These are phyloP conservation scores for Morpho achilles DNA, from an alignment of 2,888 invertebrate genomes.

Conservation along the genomic window DNA sequence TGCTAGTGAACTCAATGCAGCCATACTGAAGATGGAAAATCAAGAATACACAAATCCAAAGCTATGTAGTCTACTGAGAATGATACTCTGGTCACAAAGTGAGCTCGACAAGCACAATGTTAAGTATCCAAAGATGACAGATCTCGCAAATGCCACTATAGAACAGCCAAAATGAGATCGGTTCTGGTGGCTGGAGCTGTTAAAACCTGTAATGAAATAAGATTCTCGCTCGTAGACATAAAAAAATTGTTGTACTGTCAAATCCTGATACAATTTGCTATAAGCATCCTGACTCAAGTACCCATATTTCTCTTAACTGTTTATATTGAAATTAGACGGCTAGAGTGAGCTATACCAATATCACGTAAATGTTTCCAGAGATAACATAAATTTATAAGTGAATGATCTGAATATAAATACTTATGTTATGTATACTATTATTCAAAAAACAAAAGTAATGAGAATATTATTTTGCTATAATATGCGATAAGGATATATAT, in stretches of 20 bases:
- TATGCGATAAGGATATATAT: no score
- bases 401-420: no score
- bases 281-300: no score
- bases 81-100: constrained; percentile 97
- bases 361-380: no score
- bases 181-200: background rate
- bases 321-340: no score
- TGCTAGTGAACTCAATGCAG: constrained; percentile 98
- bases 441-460: no score
- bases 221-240: constrained; percentile 1
- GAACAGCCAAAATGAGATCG: constrained; percentile 82
- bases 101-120: constrained; percentile 96
- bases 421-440: no score
- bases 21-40: constrained; percentile 96
- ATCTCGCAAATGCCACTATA: constrained; percentile 90
- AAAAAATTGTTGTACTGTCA: background rate
- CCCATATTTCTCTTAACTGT: no score
- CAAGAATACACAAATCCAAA: constrained; percentile 94
- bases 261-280: background rate
- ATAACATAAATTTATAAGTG: no score
- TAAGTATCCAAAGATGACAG: constrained; percentile 97
- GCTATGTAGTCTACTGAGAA: constrained; percentile 92
- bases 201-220: constrained; percentile 5
- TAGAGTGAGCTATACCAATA: no score
- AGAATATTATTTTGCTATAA: no score